phyloP scores from a whole-genome alignment of 2,113 vertebrate species.

The Callorhinus ursinus region DNA sequence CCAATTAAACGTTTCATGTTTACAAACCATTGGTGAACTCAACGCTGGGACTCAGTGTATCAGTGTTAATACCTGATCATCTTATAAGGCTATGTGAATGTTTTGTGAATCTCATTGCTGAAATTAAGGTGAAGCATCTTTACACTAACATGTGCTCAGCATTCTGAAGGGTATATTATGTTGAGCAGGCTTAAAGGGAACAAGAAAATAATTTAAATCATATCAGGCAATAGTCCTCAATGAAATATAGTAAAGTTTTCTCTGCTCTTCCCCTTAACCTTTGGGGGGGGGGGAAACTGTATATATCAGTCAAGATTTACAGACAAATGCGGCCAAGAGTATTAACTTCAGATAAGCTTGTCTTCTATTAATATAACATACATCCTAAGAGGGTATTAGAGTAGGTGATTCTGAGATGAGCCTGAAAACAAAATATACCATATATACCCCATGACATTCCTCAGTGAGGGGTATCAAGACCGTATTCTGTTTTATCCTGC shows the following conservation, averaged over 20 bases:
- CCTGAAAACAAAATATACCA: neutral
- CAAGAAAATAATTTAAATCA: neutral
- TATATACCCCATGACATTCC: neutral
- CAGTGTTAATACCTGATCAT: neutral
- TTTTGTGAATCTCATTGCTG: neutral
- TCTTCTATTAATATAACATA: slow-evolving; percentile 17
- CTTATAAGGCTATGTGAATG: neutral
- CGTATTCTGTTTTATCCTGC: neutral
- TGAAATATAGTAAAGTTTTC: neutral
- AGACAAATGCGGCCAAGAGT: neutral
- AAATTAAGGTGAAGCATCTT: neutral
- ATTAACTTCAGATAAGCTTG: neutral
- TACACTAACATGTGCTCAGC: neutral
- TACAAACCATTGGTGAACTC: neutral
- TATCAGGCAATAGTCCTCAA: neutral
- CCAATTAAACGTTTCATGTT: neutral
- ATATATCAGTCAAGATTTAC: neutral
- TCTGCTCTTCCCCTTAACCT: neutral
- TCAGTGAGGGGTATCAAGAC: neutral
- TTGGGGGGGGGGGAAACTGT: neutral
- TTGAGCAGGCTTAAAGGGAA: neutral
- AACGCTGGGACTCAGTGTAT: neutral
- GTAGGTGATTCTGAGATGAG: neutral
- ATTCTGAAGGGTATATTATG: neutral
- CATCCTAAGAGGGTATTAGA: neutral